A percentile compares a stretch with the other conserved stretches of the same genome.
phyloP scores from a whole-genome alignment of 2,888 invertebrate genomes.

The Belgica antarctica region DNA sequence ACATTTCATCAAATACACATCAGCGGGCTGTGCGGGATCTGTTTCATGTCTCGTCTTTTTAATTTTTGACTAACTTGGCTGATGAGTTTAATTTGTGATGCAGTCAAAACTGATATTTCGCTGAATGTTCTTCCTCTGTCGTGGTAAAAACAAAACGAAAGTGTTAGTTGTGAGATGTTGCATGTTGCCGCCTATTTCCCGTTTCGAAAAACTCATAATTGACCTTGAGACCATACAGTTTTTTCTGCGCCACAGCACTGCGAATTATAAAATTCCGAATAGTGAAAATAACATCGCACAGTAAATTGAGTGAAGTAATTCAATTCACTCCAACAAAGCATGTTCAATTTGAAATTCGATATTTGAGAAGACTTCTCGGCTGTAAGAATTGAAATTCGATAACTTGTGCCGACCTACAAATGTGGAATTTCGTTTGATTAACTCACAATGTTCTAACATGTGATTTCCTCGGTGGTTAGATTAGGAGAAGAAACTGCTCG shows the following conservation, averaged over 20 bases:
- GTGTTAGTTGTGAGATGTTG: conserved; percentile 17
- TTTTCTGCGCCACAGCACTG: neutral
- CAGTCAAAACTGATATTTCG: conserved; percentile 21
- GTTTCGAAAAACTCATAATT: conserved; percentile 16
- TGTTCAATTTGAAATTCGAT: conserved; percentile 26
- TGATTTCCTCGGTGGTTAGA: conserved; percentile 32
- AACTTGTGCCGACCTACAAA: neutral
- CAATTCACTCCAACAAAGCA: neutral
- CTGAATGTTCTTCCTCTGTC: neutral
- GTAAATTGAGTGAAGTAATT: conserved; percentile 5
- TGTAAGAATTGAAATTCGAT: conserved; percentile 13
- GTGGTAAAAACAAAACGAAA: neutral
- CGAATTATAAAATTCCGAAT: too few relatives aligned
- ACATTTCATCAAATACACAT: conserved; percentile 37
- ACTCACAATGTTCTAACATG: conserved; percentile 37
- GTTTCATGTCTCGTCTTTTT: conserved; percentile 31
- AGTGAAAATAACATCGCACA: conserved; percentile 4
- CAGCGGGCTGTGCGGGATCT: conserved; percentile 26
- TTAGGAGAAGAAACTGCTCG: conserved; percentile 36
- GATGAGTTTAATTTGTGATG: conserved; percentile 15
- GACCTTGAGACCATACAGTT: conserved; percentile 22
- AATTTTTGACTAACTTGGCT: neutral
- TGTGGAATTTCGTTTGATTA: conserved; percentile 37
- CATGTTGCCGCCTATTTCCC: conserved; percentile 32
- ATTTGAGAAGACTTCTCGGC: neutral